Percentiles rank a stretch among this genome's conserved stretches.
Conservation (phyloP, 1,140 invertebrate genomes). For the Aculops lycopersici region DNA sequence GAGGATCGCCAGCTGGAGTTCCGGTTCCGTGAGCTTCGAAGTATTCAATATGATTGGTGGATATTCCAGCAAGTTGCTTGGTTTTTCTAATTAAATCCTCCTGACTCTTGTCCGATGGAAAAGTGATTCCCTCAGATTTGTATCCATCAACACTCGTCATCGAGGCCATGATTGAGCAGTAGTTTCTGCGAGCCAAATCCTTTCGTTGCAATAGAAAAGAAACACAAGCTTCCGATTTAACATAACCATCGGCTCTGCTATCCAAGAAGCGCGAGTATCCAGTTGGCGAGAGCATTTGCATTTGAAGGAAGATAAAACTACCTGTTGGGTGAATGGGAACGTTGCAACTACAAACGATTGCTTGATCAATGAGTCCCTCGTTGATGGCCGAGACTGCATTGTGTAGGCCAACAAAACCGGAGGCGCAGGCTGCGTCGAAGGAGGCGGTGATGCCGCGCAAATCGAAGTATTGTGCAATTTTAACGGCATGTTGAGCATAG, state of each 20-base stretch:
- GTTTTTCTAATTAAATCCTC: conserved; percentile 13
- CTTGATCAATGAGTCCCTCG: conserved; percentile 9
- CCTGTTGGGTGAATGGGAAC: conserved; percentile 19
- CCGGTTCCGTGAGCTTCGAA: conserved; percentile 18
- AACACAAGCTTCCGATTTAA: conserved; percentile 22
- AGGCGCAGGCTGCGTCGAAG: conserved; percentile 69
- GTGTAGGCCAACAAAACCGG: neutral
- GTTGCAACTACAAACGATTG: conserved; percentile 20
- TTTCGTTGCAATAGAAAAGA: conserved; percentile 20
- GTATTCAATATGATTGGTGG: conserved; percentile 14
- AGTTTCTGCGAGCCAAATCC: conserved; percentile 17
- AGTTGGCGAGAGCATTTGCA: conserved; percentile 21
- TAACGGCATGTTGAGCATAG: conserved; percentile 28
- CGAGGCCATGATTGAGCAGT: conserved; percentile 28
- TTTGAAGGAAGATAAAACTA: conserved; percentile 17
- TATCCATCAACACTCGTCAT: conserved; percentile 57
- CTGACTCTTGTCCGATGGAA: conserved; percentile 12
- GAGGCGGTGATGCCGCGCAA: conserved; percentile 55
- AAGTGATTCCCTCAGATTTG: conserved; percentile 44
- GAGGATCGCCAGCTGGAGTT: conserved; percentile 51
- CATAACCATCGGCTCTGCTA: conserved; percentile 35
- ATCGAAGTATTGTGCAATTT: conserved; percentile 71
- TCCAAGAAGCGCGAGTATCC: conserved; percentile 24
- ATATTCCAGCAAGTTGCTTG: conserved; percentile 13
- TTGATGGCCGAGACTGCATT: conserved; percentile 2